Percentiles rank a stretch among this genome's conserved stretches.
Conservation (phyloP, 1,140 invertebrate genomes). For the Drosophila lacertosa region DNA sequence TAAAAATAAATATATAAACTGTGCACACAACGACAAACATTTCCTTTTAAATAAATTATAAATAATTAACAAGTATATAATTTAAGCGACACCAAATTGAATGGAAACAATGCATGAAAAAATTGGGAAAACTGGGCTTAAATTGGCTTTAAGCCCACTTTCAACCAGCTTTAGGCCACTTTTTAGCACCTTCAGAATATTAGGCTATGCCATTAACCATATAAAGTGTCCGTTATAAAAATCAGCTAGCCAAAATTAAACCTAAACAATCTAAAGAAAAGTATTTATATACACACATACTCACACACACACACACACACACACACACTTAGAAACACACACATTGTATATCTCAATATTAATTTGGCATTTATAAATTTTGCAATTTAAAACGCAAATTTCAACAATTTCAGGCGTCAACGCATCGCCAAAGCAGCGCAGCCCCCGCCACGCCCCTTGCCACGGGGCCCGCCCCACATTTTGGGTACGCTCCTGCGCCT, state of each 20-base stretch:
- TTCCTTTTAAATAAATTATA: slow-evolving; percentile 8
- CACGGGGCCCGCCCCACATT: background rate
- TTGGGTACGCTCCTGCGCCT: slow-evolving; percentile 24
- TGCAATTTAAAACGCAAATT: slow-evolving; percentile 64
- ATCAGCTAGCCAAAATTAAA: slow-evolving; percentile 9
- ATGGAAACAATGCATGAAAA: background rate
- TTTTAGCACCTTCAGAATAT: background rate
- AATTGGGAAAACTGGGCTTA: background rate
- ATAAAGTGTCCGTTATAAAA: slow-evolving; percentile 17
- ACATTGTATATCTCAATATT: slow-evolving; percentile 49
- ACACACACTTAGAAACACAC: too few species aligned
- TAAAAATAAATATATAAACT: slow-evolving; percentile 38
- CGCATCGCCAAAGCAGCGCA: slow-evolving; percentile 60
- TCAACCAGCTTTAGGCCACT: background rate
- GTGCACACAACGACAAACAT: slow-evolving; percentile 18
- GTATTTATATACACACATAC: slow-evolving; percentile 1
- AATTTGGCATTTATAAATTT: slow-evolving; percentile 66
- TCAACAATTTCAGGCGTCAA: slow-evolving; percentile 74
- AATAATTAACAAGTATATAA: slow-evolving; percentile 18
- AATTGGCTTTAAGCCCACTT: background rate
- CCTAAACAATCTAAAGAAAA: slow-evolving; percentile 1
- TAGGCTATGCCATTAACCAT: slow-evolving; percentile 1
- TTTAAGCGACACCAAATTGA: slow-evolving; percentile 4
- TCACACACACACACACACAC: slow-evolving; percentile 1
- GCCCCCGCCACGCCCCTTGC: background rate